Percentiles rank a stretch among this genome's conserved stretches.
Evolutionary conservation across 2,888 invertebrate genomes (phyloP).

Genomic region (Thereva nobilitata): DNA sequence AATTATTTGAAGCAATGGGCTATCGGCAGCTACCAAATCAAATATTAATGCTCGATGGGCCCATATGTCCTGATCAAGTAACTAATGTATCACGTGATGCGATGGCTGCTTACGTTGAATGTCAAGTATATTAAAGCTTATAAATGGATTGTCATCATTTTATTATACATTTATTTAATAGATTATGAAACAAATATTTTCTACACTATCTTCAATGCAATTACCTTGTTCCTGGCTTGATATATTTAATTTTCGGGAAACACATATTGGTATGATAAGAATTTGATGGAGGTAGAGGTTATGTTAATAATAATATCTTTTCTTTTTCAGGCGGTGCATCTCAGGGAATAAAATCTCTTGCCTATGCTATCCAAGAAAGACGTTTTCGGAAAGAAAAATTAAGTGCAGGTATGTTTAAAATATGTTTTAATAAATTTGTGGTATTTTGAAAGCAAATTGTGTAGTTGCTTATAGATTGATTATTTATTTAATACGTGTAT

Average conservation of each 20-base stretch:
- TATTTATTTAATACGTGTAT: no score
- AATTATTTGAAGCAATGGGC: slow-evolving; percentile 80
- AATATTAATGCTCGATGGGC: slow-evolving; percentile 68
- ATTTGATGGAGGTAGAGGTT: neutral
- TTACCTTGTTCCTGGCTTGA: slow-evolving; percentile 68
- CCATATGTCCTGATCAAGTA: slow-evolving; percentile 81
- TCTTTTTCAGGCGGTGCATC: slow-evolving; percentile 48
- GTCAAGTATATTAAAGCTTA: slow-evolving; percentile 65
- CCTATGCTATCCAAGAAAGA: slow-evolving; percentile 51
- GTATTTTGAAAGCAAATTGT: neutral
- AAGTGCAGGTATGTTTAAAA: slow-evolving; percentile 40
- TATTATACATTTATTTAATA: slow-evolving; percentile 51
- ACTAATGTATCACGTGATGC: slow-evolving; percentile 81
- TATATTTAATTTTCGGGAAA: slow-evolving; percentile 59
- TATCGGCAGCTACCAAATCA: slow-evolving; percentile 66
- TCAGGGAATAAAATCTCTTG: slow-evolving; percentile 52
- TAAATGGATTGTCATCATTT: neutral
- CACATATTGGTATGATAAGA: slow-evolving; percentile 48
- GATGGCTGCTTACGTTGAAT: slow-evolving; percentile 84
- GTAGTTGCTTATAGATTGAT: no score
- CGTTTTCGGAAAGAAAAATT: slow-evolving; percentile 50
- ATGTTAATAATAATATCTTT: slow-evolving; percentile 15
- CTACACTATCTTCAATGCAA: slow-evolving; percentile 68
- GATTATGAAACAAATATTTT: slow-evolving; percentile 74
- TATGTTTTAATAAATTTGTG: neutral